phyloP scores from a whole-genome alignment of 2,888 invertebrate genomes.

The Dichetophora obliterata region DNA sequence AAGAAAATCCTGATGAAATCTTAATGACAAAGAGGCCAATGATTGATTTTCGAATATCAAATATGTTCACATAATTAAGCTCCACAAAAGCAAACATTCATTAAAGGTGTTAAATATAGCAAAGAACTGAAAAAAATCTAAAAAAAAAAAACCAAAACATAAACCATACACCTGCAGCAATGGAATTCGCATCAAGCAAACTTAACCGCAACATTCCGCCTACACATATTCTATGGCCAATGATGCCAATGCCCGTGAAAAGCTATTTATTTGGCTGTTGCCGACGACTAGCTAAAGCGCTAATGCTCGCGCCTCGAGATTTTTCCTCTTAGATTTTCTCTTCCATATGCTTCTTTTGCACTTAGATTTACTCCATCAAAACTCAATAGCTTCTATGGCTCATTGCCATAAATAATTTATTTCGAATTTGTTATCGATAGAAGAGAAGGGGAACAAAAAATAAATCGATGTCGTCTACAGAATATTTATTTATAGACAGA shows the following conservation, averaged over 20 bases:
- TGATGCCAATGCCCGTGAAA: neutral
- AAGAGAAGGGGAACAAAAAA: neutral
- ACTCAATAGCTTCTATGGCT: conserved; percentile 3
- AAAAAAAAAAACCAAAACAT: no score
- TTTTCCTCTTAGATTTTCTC: no score
- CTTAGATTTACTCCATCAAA: neutral
- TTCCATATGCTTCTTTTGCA: neutral
- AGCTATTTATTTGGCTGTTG: neutral
- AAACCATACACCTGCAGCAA: neutral
- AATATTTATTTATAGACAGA: conserved; percentile 1
- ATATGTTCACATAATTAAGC: no score
- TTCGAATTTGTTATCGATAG: neutral
- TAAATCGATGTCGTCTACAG: neutral
- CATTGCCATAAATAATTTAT: conserved; percentile 8
- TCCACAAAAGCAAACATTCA: no score
- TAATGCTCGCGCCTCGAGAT: no score
- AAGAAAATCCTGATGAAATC: neutral
- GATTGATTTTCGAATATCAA: no score
- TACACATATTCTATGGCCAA: neutral
- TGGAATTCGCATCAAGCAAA: neutral
- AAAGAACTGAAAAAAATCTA: no score
- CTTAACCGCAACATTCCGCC: neutral
- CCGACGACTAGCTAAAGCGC: no score
- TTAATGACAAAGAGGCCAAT: no score
- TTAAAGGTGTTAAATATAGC: no score